phyloP scores from a whole-genome alignment of 2,113 vertebrate species.

The Trogon surrucura region DNA sequence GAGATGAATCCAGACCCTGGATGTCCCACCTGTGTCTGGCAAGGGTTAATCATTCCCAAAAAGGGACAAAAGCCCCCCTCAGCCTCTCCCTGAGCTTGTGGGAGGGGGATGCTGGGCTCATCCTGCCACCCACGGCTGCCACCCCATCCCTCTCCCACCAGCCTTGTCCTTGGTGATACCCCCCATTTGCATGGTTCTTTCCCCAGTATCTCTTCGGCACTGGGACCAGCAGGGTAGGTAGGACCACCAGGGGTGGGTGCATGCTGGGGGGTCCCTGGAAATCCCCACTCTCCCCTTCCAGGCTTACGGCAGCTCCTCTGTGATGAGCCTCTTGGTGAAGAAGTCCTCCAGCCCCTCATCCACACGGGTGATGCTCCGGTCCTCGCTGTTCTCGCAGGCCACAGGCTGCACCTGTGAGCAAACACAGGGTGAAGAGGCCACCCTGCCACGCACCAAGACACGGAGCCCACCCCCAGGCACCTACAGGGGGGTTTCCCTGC shows the following conservation, averaged over 20 bases:
- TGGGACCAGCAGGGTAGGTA: fast-evolving
- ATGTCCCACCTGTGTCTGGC: neutral
- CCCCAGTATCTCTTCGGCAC: neutral
- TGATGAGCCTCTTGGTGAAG: slow-evolving; percentile 92
- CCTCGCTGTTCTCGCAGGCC: slow-evolving; percentile 84
- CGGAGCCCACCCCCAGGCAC: fast-evolving
- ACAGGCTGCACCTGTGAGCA: slow-evolving; percentile 79
- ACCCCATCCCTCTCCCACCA: neutral
- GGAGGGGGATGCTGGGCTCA: neutral
- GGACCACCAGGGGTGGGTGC: neutral
- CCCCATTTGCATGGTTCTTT: neutral
- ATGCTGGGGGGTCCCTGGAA: neutral
- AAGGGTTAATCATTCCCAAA: neutral
- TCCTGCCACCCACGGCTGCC: neutral
- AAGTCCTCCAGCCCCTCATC: slow-evolving; percentile 97
- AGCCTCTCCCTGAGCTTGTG: neutral
- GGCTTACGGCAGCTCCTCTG: slow-evolving; percentile 86
- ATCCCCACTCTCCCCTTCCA: no score
- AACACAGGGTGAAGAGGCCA: neutral
- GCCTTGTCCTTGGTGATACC: fast-evolving
- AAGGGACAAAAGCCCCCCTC: neutral
- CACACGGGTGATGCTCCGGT: slow-evolving; percentile 86
- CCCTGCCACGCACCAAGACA: fast-evolving
- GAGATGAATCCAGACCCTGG: neutral
- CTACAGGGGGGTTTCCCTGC: neutral